phyloP scores from a whole-genome alignment of 2,888 invertebrate species.

The Thumatha senex region DNA sequence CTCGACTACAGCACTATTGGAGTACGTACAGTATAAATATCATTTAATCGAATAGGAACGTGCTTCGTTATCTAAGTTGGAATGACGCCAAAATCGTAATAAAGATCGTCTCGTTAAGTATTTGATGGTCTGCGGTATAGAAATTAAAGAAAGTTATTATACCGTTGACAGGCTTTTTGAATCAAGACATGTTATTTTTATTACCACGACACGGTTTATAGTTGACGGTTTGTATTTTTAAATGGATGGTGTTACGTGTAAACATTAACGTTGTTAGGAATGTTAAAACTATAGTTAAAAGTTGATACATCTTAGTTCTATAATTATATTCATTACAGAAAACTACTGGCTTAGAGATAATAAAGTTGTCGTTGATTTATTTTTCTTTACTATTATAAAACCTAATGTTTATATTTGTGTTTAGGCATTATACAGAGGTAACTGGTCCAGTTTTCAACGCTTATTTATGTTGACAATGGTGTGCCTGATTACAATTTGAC shows the following conservation, averaged over 20 bases:
- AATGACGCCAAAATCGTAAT: constrained; percentile 75
- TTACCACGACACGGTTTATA: constrained; percentile 21
- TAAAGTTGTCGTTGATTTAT: neutral
- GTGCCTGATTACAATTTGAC: no score
- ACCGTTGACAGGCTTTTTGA: constrained; percentile 36
- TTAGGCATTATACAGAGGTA: neutral
- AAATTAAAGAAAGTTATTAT: constrained; percentile 43
- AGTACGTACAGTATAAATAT: constrained; percentile 34
- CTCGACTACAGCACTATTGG: neutral
- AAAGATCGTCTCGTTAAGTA: constrained; percentile 74
- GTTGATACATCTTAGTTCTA: constrained; percentile 9
- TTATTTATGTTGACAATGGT: no score
- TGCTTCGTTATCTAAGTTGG: constrained; percentile 67
- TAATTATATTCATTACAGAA: neutral
- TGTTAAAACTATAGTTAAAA: constrained; percentile 22
- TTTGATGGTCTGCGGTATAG: constrained; percentile 52
- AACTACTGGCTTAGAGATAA: no score
- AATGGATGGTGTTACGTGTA: constrained; percentile 16
- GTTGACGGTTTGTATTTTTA: constrained; percentile 25
- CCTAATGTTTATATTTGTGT: neutral
- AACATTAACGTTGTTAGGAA: constrained; percentile 22
- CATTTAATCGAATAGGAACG: constrained; percentile 54
- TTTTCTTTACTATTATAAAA: neutral
- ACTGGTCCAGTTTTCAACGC: neutral
- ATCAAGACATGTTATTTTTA: constrained; percentile 33